Evolutionary conservation across 2,888 invertebrate species (phyloP).

Genomic region (Leucophenga montana): DNA sequence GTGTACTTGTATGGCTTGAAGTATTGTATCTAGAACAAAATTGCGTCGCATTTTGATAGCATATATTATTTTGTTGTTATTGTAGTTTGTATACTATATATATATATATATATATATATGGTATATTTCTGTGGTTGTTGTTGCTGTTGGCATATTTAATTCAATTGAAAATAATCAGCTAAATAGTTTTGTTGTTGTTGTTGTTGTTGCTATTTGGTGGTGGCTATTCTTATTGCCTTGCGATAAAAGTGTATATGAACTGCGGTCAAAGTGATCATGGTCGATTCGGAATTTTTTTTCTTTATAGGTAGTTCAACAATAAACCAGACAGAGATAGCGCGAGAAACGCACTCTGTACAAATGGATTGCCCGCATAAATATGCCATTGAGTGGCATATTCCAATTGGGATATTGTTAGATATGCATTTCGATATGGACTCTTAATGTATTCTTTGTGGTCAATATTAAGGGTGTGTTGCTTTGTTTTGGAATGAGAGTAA

Average conservation of each 20-base stretch:
- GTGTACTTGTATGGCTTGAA: background rate
- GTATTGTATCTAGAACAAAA: background rate
- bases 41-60: slow-evolving; percentile 6
- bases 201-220: slow-evolving; percentile 4
- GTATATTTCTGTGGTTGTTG: slow-evolving; percentile 6
- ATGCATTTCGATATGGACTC: too few relatives aligned
- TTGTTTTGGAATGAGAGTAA: too few relatives aligned
- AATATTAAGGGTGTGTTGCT: too few relatives aligned
- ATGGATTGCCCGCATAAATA: background rate
- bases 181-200: slow-evolving; percentile 10
- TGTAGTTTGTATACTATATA: slow-evolving; percentile 5
- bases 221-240: background rate
- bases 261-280: too few relatives aligned
- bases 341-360: too few relatives aligned
- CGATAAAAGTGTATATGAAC: background rate
- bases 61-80: slow-evolving; percentile 4
- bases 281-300: too few relatives aligned
- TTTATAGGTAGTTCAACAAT: too few relatives aligned
- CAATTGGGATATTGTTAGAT: too few relatives aligned
- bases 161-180: slow-evolving; percentile 26
- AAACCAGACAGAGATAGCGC: background rate
- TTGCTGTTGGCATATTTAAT: slow-evolving; percentile 23
- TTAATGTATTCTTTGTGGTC: too few relatives aligned
- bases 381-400: too few relatives aligned
- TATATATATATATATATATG: too few relatives aligned